Evolutionary conservation across 2,113 vertebrate species (phyloP), one percentile per base, ranked within the genome.

Genomic region (Syngnathus typhle): DNA sequence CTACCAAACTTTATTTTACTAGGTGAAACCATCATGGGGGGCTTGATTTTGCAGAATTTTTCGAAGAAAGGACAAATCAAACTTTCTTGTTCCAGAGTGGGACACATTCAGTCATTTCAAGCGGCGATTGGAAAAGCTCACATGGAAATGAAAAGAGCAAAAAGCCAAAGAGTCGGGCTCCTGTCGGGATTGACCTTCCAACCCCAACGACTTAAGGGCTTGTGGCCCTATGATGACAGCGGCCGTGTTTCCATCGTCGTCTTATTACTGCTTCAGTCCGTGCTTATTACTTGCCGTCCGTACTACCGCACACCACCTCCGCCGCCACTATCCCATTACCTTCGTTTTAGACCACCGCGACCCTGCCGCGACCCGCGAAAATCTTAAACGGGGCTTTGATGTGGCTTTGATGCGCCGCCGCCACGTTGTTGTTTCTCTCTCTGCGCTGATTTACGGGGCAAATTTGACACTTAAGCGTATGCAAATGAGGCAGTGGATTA

Each of bases 401-500:
- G 87, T 82, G 79, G 81, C 85, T 86, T 84, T 82, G 82, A 84
- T 76, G 80, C 79, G 38, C 39, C 71, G 82, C 82, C 79, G 74
- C 59, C 76, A 23, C 63, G 77, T 61, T 78, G 72, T 80, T 87
- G 87, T 87, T 88, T 85, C 73, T 70, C 71, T 63, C 72, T 71
- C 80, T 69, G 82, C 67, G 41, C 47, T 85, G 85, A 84, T 86
- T 89, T 87, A 80, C 85, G 73, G 84, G 81, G 79, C 75, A 82
- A 84, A 84, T 85, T 82, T 84, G 86, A 86, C 81, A 75, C 83
- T 85, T 86, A 82, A 82, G 82, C 82, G 66, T 87, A 91, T 91
- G 88, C 86, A 90, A 91, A 91, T 89, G 81, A 85, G 70, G 55
- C 54, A n/a, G 68, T 23, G 49, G 85, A 85, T 92, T 91, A 89